Conservation (phyloP, 2,113 vertebrate genomes). For the cattle (Bos taurus) region ARS-UCD2.0 NC_037339.1:71559501-71560000, state of each 20-base stretch:
- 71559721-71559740: neutral
- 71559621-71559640: neutral
- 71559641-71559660: neutral
- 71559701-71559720: neutral
- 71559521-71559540: neutral
- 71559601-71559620: neutral
- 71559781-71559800: neutral
- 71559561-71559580: neutral
- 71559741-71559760: neutral
- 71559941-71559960: neutral
- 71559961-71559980: neutral
- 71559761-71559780: neutral
- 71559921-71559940: neutral
- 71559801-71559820: neutral
- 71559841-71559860: accelerated
- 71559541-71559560: neutral
- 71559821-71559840: accelerated
- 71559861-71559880: accelerated
- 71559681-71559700: neutral
- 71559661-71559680: neutral
- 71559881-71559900: no score
- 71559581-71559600: neutral
- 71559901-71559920: neutral
- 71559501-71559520: neutral
- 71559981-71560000: accelerated